These are phyloP conservation scores for Harpalus rubripes DNA, from an alignment of 2,888 invertebrate genomes.

Conservation along the genomic window DNA sequence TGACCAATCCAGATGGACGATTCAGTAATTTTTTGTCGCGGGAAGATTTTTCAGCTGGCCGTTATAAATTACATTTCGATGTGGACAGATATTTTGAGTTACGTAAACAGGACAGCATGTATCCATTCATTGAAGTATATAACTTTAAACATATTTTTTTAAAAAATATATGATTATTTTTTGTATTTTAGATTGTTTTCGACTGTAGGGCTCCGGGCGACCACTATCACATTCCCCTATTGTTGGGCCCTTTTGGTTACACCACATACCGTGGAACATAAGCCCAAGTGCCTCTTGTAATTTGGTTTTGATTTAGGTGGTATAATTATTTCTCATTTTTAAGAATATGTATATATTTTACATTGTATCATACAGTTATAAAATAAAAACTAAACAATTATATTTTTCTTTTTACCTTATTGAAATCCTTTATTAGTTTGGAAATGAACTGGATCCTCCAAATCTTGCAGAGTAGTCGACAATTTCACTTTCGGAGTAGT, in stretches of 20 bases:
- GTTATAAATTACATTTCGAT: constrained; percentile 88
- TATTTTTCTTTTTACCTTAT: background rate
- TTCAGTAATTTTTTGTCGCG: constrained; percentile 82
- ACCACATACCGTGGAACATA: constrained; percentile 87
- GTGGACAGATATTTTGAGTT: constrained; percentile 85
- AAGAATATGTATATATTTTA: constrained; percentile 19
- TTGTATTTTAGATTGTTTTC: constrained; percentile 83
- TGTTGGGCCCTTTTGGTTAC: constrained; percentile 88
- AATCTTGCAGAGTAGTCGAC: constrained; percentile 71
- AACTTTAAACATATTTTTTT: background rate
- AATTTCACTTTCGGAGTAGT: constrained; percentile 72
- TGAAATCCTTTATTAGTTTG: constrained; percentile 70
- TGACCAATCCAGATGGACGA: constrained; percentile 84
- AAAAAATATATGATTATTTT: background rate
- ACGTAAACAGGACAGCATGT: constrained; percentile 82
- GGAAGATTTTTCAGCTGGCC: constrained; percentile 82
- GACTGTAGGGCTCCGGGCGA: constrained; percentile 82
- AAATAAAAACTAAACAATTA: constrained; percentile 26
- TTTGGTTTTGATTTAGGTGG: constrained; percentile 1
- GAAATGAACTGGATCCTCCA: constrained; percentile 70
- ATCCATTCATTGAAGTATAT: constrained; percentile 87
- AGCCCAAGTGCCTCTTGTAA: background rate
- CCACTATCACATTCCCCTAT: constrained; percentile 87
- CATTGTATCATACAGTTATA: constrained; percentile 30
- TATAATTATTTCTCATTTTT: background rate